Percentiles rank a stretch among this genome's conserved stretches.
Conservation (phyloP, 2,113 vertebrate genomes). For the Pipra filicauda region DNA sequence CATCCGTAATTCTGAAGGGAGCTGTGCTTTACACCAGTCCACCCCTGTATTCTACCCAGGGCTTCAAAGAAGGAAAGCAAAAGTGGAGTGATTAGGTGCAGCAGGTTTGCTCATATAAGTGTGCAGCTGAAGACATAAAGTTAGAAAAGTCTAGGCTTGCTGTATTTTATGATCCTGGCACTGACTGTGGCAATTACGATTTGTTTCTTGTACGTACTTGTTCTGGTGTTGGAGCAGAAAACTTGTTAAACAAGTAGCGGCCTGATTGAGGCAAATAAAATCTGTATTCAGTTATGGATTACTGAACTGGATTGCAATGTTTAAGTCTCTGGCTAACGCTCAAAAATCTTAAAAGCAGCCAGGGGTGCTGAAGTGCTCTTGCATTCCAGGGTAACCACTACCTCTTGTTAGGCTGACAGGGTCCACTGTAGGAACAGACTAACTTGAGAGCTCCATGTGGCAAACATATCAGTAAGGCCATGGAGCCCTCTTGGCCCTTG, state of each 20-base stretch:
- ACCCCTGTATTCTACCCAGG: not conserved
- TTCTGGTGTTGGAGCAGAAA: not conserved
- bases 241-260: not conserved
- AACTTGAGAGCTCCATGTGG: not conserved
- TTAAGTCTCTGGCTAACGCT: not conserved
- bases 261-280: not conserved
- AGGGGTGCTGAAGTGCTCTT: not conserved
- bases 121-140: not conserved
- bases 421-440: not conserved
- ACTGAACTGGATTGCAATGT: not conserved
- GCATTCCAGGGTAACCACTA: not conserved
- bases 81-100: not conserved
- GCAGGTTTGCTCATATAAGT: not conserved
- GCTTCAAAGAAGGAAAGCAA: not conserved
- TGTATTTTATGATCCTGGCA: not conserved
- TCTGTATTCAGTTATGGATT: not conserved
- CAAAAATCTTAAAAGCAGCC: not conserved
- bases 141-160: slow-evolving; percentile 6
- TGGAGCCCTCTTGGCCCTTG: not conserved
- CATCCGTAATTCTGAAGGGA: accelerated
- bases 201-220: slow-evolving; percentile 23
- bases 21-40: not conserved
- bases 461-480: not conserved
- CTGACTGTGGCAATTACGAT: not conserved
- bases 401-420: not conserved